Conservation (phyloP, 2,888 invertebrate genomes). For the Chirona hameri region DNA sequence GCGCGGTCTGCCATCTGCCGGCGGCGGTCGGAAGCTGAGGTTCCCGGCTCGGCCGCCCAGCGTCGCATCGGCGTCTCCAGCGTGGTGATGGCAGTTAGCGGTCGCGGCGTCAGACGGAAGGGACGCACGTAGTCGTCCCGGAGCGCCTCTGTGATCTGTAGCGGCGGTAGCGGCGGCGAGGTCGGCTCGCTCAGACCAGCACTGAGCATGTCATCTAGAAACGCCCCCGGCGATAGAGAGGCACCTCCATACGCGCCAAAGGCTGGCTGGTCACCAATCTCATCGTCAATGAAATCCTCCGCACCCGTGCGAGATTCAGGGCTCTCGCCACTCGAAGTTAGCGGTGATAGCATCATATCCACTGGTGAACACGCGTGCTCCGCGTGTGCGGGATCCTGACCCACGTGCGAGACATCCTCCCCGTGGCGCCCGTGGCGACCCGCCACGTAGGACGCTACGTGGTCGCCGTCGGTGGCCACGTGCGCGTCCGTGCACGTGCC, state of each 20-base stretch:
- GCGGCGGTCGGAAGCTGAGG: neutral
- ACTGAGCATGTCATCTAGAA: neutral
- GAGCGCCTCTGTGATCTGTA: neutral
- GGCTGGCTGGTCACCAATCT: conserved; percentile 26
- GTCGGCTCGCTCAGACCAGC: neutral
- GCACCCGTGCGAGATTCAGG: neutral
- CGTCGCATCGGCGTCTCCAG: conserved; percentile 10
- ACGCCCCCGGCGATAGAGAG: neutral
- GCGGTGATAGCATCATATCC: too few species aligned
- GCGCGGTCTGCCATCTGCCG: conserved; percentile 23
- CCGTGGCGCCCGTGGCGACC: too few species aligned
- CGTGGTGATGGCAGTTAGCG: conserved; percentile 1
- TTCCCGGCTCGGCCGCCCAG: neutral
- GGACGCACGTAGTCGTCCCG: neutral
- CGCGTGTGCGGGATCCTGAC: too few species aligned
- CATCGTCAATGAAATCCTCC: conserved; percentile 25
- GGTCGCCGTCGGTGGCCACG: neutral
- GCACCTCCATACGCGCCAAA: neutral
- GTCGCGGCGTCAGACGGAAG: conserved; percentile 25
- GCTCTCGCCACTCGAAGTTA: too few species aligned
- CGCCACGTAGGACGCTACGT: neutral
- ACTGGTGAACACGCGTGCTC: too few species aligned
- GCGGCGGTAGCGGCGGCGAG: neutral
- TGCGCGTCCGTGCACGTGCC: neutral
- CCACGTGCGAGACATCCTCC: too few species aligned